Conservation (phyloP, 1,140 invertebrate species). For the Drosophila leontia region DNA sequence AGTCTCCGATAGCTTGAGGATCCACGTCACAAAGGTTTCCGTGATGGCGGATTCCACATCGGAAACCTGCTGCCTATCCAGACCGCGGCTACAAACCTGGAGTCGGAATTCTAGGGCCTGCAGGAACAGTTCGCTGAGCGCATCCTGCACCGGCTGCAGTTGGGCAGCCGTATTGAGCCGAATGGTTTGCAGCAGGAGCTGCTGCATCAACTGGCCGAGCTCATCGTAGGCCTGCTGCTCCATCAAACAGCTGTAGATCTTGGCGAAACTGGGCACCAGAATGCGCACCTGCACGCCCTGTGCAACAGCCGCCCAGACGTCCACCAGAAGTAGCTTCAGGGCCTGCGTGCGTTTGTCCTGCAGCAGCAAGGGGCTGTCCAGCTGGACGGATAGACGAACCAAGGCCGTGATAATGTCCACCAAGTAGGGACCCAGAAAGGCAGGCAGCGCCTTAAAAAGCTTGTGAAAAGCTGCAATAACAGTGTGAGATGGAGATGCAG, state of each 20-base stretch:
- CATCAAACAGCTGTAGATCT: conserved; percentile 88
- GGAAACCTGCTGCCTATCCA: conserved; percentile 37
- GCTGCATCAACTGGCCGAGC: conserved; percentile 89
- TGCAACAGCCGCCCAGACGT: conserved; percentile 89
- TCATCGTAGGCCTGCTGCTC: conserved; percentile 87
- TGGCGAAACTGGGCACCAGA: conserved; percentile 90
- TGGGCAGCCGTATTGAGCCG: conserved; percentile 87
- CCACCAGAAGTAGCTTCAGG: conserved; percentile 87
- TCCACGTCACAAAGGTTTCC: conserved; percentile 90
- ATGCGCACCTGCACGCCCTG: conserved; percentile 89
- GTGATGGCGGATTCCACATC: conserved; percentile 90
- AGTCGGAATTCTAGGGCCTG: conserved; percentile 90
- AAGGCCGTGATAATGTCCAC: conserved; percentile 90
- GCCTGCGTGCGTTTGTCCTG: conserved; percentile 86
- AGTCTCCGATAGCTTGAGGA: conserved; percentile 94
- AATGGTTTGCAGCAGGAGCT: conserved; percentile 90
- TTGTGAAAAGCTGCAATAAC: conserved; percentile 88
- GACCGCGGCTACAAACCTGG: conserved; percentile 61
- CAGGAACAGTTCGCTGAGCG: conserved; percentile 91
- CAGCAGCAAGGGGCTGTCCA: conserved; percentile 44
- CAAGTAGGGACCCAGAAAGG: conserved; percentile 94
- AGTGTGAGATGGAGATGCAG: neutral
- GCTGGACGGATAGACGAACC: conserved; percentile 57
- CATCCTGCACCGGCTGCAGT: conserved; percentile 87
- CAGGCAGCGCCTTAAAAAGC: conserved; percentile 91